These are phyloP conservation scores for Leptestheria dahalacensis DNA, from an alignment of 1,140 invertebrate genomes.

Conservation along the genomic window DNA sequence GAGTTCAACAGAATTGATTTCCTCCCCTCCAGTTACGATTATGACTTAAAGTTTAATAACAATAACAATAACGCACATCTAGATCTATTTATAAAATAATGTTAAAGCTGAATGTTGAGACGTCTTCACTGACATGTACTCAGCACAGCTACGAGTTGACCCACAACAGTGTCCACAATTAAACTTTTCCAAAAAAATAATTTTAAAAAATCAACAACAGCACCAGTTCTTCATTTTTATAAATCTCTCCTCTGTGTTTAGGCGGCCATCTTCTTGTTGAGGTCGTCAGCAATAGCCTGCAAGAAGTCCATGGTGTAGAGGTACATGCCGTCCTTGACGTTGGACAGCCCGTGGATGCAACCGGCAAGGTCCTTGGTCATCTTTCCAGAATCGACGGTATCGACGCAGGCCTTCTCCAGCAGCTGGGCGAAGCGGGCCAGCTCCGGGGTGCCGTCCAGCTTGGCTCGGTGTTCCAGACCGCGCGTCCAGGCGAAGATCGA, in stretches of 20 bases:
- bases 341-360: constrained; percentile 64
- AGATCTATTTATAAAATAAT: no score
- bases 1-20: no score
- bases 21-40: no score
- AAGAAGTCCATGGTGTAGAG: constrained; percentile 75
- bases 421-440: constrained; percentile 40
- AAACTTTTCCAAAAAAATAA: no score
- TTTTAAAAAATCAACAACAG: no score
- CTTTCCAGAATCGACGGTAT: constrained; percentile 69
- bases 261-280: constrained; percentile 38
- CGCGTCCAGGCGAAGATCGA: constrained; percentile 87
- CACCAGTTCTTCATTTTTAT: no score
- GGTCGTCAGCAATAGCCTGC: constrained; percentile 58
- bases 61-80: no score
- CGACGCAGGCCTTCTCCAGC: constrained; percentile 59
- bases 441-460: constrained; percentile 59
- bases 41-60: no score
- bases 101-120: no score
- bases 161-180: no score
- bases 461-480: constrained; percentile 65
- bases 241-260: constrained; percentile 1
- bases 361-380: constrained; percentile 85
- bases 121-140: no score
- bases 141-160: no score
- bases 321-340: constrained; percentile 62